Base-by-base conservation (phyloP, 1,140 invertebrate species). In the Brachionus asplanchnoidis region DNA sequence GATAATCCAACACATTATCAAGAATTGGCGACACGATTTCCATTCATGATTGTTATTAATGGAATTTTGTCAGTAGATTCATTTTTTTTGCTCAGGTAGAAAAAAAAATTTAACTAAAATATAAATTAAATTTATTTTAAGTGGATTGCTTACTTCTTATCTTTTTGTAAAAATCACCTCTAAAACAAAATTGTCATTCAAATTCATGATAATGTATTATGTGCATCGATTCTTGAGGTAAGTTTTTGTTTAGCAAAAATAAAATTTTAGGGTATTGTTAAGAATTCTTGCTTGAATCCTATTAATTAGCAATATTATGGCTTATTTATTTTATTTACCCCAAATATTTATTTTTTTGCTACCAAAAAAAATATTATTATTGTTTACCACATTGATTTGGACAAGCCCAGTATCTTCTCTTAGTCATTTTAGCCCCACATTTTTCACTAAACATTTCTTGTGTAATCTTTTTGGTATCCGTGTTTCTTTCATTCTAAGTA, bases 61-160 rank as follows among this genome's bases (percentile, higher is more conserved):
- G 95, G 94, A 4, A 94, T 94, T 3, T 95, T 95, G 88, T 95
- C 95, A 50, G 95, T 96, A 17, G 95, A 96, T 88, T 94, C 94
- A 6, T 97, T 96, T 90, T 96, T 97, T 90, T 94, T 95, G 8
- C 53, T 89, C 28, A 65, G 79, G 79, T 82, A 82, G 7, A 36
- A 36, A 36, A 17, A 53, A 28, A 20, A 40, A 0, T 17, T 23
- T 65, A 9, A 32, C 0, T 65, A 53, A 26, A 56, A 17, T 2
- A 0, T 46, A 32, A 2, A 40, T 53, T 36, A 36, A 36, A 36
- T 44, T 60, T 40, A 60, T 70, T 70, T 80, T 7, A 23, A 93
- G 93, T 86, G 93, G 93, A 66, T 87, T 93, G 1, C 87, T 93
- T 0, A 87, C 92, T 0, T 87, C 91, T 1, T 93, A 93, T 86